phyloP scores from a whole-genome alignment of 2,113 vertebrate species.

The Girardinichthys multiradiatus region DNA sequence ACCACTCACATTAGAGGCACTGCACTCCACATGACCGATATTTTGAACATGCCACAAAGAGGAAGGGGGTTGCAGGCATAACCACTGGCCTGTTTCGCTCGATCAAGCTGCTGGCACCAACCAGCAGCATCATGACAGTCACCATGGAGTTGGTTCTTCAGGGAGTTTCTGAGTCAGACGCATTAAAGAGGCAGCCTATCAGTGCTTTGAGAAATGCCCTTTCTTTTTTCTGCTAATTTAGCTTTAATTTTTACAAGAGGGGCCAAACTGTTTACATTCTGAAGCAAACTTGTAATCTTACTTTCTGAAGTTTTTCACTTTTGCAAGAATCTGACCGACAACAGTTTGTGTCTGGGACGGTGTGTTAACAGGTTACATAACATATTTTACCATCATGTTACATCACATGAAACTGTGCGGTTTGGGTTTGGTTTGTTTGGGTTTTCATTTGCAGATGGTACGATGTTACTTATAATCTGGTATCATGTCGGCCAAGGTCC shows the following conservation, averaged over 20 bases:
- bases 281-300: neutral
- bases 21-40: constrained; percentile 68
- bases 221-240: neutral
- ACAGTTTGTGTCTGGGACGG: too few species aligned
- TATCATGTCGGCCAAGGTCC: too few species aligned
- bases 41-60: constrained; percentile 57
- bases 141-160: constrained; percentile 43
- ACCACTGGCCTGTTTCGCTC: constrained; percentile 61
- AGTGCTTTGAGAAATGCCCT: constrained; percentile 26
- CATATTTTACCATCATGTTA: too few species aligned
- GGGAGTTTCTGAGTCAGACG: constrained; percentile 44
- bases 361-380: too few species aligned
- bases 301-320: neutral
- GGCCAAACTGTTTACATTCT: constrained; percentile 2
- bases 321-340: neutral
- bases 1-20: constrained; percentile 7
- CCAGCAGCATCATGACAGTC: constrained; percentile 52
- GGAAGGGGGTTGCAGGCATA: constrained; percentile 53
- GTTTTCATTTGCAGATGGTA: too few species aligned
- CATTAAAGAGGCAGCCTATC: constrained; percentile 8
- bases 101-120: constrained; percentile 60
- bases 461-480: too few species aligned
- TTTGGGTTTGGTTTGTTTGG: too few species aligned
- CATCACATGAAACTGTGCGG: too few species aligned
- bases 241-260: neutral